phyloP scores from a whole-genome alignment of 2,888 invertebrate species.

The Dichetophora obliterata region DNA sequence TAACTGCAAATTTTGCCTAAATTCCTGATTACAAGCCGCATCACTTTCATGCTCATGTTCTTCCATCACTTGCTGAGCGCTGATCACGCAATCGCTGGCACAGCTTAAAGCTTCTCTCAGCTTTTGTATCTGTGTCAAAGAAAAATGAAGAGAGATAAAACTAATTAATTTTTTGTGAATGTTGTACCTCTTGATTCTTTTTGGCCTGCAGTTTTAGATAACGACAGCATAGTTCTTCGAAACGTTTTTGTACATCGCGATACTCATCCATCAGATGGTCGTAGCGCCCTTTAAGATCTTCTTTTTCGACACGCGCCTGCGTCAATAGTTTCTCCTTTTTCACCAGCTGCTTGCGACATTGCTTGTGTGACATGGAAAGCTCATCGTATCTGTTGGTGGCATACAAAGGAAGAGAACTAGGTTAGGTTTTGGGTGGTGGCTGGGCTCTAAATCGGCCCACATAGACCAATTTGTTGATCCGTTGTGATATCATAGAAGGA shows the following conservation, averaged over 20 bases:
- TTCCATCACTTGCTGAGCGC: conserved; percentile 54
- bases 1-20: conserved; percentile 56
- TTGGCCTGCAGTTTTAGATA: conserved; percentile 59
- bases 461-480: too few relatives aligned
- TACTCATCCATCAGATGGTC: conserved; percentile 59
- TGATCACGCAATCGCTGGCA: conserved; percentile 58
- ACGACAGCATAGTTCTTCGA: conserved; percentile 57
- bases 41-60: conserved; percentile 42
- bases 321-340: conserved; percentile 60
- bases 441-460: too few relatives aligned
- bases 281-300: conserved; percentile 57
- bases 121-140: conserved; percentile 48
- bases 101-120: conserved; percentile 56
- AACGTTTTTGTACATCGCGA: conserved; percentile 55
- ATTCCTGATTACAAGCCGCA: conserved; percentile 45
- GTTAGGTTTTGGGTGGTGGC: neutral
- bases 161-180: neutral
- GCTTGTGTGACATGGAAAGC: conserved; percentile 58
- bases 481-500: too few relatives aligned
- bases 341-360: conserved; percentile 59
- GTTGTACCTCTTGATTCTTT: conserved; percentile 62
- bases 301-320: conserved; percentile 55
- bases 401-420: neutral
- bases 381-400: conserved; percentile 60
- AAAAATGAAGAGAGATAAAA: neutral